phyloP scores from a whole-genome alignment of 2,797 vertebrate species.

The Microctenopoma stevenorrisi region DNA sequence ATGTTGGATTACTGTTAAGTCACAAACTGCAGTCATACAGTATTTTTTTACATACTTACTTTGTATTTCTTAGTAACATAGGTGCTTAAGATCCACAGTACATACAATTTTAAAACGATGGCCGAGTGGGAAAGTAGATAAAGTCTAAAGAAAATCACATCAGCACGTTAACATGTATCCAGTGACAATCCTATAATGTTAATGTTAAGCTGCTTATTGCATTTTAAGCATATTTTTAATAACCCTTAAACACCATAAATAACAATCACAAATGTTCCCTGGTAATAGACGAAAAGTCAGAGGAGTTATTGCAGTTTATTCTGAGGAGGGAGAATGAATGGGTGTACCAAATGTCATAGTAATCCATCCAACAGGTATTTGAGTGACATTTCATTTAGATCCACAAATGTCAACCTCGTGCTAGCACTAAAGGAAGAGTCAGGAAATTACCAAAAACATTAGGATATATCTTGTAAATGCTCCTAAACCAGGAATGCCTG shows the following conservation, averaged over 20 bases:
- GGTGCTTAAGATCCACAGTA: not conserved
- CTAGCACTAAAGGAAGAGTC: not conserved
- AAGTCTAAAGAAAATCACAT: too few relatives aligned
- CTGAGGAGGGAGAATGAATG: not conserved
- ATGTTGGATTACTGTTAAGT: not conserved
- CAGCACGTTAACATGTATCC: not conserved
- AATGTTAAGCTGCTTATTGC: too few relatives aligned
- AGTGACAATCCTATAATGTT: too few relatives aligned
- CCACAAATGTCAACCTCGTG: conserved; percentile 6
- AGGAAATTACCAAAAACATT: not conserved
- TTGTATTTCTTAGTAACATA: too few relatives aligned
- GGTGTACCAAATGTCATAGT: conserved; percentile 2
- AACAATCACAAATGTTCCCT: not conserved
- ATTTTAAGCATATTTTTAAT: not conserved
- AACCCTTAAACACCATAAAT: not conserved
- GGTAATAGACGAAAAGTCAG: not conserved
- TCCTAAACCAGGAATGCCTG: not conserved
- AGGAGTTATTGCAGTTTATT: not conserved
- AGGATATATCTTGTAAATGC: conserved; percentile 1
- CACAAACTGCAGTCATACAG: not conserved
- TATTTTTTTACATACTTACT: not conserved
- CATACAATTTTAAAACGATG: not conserved
- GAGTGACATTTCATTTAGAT: conserved; percentile 7
- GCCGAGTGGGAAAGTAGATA: too few relatives aligned
- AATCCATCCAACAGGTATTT: not conserved